Conservation (phyloP, 2,888 invertebrate genomes). For the Pachycephus smyrnensis region DNA sequence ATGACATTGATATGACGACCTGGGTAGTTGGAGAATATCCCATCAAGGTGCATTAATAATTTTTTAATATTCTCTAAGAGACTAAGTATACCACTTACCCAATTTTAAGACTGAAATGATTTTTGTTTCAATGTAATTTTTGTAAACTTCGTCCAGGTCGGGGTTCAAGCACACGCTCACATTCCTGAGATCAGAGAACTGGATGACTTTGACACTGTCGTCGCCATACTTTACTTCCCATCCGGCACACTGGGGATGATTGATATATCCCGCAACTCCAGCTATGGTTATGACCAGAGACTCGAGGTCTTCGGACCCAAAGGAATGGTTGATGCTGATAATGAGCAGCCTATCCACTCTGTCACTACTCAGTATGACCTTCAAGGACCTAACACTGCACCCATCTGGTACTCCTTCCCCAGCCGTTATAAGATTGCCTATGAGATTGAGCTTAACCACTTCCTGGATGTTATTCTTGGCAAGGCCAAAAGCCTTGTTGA, state of each 20-base stretch:
- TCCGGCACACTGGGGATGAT: conserved; percentile 74
- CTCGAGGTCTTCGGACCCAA: conserved; percentile 75
- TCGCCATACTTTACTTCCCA: conserved; percentile 72
- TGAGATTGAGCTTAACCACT: conserved; percentile 72
- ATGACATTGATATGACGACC: conserved; percentile 76
- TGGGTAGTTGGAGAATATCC: conserved; percentile 76
- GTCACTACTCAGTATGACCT: conserved; percentile 66
- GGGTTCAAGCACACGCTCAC: conserved; percentile 65
- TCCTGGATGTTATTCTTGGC: conserved; percentile 71
- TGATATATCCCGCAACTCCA: conserved; percentile 74
- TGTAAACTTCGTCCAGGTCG: conserved; percentile 37
- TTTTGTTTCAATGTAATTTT: neutral
- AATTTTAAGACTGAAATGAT: neutral
- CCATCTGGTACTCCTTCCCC: conserved; percentile 74
- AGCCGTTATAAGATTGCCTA: conserved; percentile 72
- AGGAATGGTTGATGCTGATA: conserved; percentile 71
- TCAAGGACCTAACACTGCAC: conserved; percentile 66
- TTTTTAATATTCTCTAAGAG: neutral
- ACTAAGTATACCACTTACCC: neutral
- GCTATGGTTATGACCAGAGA: conserved; percentile 78
- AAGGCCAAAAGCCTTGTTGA: conserved; percentile 64
- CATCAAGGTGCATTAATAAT: conserved; percentile 67
- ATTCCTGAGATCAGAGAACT: conserved; percentile 73
- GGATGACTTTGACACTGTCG: conserved; percentile 75
- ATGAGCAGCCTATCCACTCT: conserved; percentile 69